Evolutionary conservation across 2,888 invertebrate species (phyloP).

Genomic region (Phyllotreta cruciferae): DNA sequence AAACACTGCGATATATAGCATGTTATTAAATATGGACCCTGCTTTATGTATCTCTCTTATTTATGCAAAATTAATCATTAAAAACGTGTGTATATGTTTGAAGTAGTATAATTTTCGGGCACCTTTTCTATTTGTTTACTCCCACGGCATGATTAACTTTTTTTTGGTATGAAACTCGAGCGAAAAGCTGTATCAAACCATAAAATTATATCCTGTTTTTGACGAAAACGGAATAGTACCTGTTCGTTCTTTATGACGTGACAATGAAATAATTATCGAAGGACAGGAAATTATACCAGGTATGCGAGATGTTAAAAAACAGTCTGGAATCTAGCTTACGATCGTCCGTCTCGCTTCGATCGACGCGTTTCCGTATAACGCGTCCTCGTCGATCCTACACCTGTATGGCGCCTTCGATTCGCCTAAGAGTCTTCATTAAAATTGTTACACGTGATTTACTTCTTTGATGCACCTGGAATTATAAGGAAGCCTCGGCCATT

Average conservation of each 20-base stretch:
- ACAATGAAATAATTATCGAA: conserved; percentile 55
- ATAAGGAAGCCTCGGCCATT: conserved; percentile 33
- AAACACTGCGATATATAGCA: too few species aligned
- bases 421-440: conserved; percentile 50
- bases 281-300: conserved; percentile 53
- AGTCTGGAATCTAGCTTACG: conserved; percentile 56
- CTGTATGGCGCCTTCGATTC: conserved; percentile 51
- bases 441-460: conserved; percentile 49
- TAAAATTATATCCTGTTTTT: conserved; percentile 23
- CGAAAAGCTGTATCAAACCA: conserved; percentile 17
- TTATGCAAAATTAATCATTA: too few species aligned
- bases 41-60: too few species aligned
- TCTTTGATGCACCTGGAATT: conserved; percentile 43
- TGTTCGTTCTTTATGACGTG: conserved; percentile 52
- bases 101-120: too few species aligned
- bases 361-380: conserved; percentile 17
- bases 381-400: conserved; percentile 43
- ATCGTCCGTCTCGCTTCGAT: conserved; percentile 44
- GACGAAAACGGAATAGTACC: conserved; percentile 21
- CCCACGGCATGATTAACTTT: background rate
- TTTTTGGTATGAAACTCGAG: background rate
- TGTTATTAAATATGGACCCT: too few species aligned
- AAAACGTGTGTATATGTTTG: too few species aligned
- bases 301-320: conserved; percentile 54
- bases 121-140: background rate